Conservation (phyloP, 2,888 invertebrate species). For the Chymomyza caudatula region DNA sequence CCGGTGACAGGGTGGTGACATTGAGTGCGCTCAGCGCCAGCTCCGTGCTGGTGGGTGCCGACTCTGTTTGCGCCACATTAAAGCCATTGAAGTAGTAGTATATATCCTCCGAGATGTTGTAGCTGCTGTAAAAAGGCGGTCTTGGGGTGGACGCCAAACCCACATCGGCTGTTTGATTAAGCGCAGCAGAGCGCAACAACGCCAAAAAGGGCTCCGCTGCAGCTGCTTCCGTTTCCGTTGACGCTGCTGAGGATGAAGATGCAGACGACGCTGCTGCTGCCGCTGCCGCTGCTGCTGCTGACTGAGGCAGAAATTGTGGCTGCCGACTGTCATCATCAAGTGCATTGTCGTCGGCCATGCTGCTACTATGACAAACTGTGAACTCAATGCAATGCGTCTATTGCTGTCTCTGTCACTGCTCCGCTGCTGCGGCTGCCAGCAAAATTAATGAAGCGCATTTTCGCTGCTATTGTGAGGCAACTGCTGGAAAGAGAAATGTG, state of each 20-base stretch:
- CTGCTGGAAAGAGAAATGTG: background rate
- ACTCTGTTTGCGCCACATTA: slow-evolving; percentile 34
- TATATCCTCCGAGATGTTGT: slow-evolving; percentile 76
- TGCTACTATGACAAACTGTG: slow-evolving; percentile 33
- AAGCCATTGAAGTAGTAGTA: slow-evolving; percentile 75
- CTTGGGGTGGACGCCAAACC: slow-evolving; percentile 18
- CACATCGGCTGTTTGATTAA: slow-evolving; percentile 52
- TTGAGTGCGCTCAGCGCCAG: slow-evolving; percentile 30
- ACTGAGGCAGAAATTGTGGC: background rate
- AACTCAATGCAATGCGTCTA: slow-evolving; percentile 9
- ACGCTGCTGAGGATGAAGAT: background rate
- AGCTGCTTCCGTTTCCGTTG: slow-evolving; percentile 56
- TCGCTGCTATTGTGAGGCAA: slow-evolving; percentile 14
- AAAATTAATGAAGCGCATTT: slow-evolving; percentile 50
- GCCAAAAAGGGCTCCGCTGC: slow-evolving; percentile 50
- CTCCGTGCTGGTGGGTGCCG: slow-evolving; percentile 45
- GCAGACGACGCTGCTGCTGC: background rate
- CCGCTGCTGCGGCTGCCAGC: slow-evolving; percentile 28
- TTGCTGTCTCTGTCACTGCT: slow-evolving; percentile 14
- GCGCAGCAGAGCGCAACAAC: slow-evolving; percentile 41
- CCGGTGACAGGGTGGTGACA: slow-evolving; percentile 12
- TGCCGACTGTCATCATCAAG: background rate
- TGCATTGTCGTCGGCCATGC: slow-evolving; percentile 10
- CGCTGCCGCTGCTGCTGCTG: slow-evolving; percentile 12
- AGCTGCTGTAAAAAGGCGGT: slow-evolving; percentile 72